phyloP scores from a whole-genome alignment of 2,888 invertebrate species.

The Chaitophorus viminalis region DNA sequence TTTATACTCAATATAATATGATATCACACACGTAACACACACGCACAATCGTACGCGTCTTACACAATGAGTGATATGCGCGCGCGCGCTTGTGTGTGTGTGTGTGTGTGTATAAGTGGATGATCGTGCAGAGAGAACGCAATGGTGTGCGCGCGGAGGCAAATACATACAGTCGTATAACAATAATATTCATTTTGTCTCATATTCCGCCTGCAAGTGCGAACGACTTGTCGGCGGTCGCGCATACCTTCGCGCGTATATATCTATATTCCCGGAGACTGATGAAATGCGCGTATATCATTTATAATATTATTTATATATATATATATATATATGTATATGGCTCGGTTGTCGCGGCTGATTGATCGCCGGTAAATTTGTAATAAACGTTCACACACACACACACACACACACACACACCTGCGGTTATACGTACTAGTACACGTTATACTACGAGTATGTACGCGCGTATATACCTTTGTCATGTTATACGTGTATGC shows the following conservation, averaged over 20 bases:
- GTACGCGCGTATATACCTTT: no score
- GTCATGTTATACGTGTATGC: background rate
- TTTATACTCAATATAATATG: background rate
- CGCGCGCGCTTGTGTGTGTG: no score
- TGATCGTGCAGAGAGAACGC: background rate
- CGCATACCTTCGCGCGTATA: background rate
- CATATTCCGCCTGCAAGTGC: background rate
- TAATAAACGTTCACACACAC: background rate
- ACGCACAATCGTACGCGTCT: no score
- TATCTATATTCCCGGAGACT: background rate
- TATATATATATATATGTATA: no score
- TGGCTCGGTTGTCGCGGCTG: slow-evolving; percentile 25
- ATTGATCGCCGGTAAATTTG: slow-evolving; percentile 42
- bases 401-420: background rate
- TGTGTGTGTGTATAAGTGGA: background rate
- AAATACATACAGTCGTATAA: background rate
- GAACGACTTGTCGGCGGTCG: slow-evolving; percentile 25
- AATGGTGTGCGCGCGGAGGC: background rate
- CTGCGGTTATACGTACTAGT: no score
- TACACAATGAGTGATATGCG: no score
- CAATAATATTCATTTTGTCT: slow-evolving; percentile 20
- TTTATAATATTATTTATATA: no score
- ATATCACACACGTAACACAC: background rate
- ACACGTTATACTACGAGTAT: no score
- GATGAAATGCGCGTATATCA: slow-evolving; percentile 7